Conservation (phyloP, 2,113 vertebrate species). For the Odocoileus hemionus region DNA sequence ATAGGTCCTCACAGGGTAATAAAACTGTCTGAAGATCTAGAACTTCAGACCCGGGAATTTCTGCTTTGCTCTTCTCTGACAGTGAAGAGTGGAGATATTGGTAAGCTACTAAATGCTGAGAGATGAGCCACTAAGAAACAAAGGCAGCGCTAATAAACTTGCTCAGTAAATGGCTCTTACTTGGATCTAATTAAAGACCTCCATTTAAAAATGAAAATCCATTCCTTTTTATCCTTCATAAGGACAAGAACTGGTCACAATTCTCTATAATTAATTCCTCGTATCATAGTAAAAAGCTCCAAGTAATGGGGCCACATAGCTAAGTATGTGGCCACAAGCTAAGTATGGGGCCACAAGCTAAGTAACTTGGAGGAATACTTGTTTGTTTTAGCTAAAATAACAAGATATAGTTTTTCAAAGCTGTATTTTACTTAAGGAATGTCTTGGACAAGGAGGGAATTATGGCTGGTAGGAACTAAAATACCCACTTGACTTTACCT, state of each 20-base stretch:
- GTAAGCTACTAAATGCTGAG: neutral
- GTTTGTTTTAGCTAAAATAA: neutral
- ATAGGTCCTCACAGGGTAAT: neutral
- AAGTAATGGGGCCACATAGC: neutral
- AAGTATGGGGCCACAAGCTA: neutral
- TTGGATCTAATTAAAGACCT: neutral
- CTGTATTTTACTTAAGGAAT: neutral
- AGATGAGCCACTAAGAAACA: neutral
- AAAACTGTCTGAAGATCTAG: neutral
- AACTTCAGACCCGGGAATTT: neutral
- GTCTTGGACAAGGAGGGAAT: neutral
- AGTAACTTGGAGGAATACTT: neutral
- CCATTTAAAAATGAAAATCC: neutral
- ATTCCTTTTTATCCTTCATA: neutral
- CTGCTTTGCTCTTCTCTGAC: neutral
- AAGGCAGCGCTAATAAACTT: neutral
- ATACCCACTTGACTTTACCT: neutral
- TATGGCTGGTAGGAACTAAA: neutral
- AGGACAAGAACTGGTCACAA: neutral
- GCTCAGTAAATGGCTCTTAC: neutral
- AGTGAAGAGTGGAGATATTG: neutral
- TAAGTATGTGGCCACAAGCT: neutral
- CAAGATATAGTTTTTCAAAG: neutral
- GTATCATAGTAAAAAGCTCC: neutral
- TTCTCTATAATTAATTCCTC: neutral